Conservation (phyloP, 92 coral and sea anemone genomes). For the Porites cylindrica region DNA sequence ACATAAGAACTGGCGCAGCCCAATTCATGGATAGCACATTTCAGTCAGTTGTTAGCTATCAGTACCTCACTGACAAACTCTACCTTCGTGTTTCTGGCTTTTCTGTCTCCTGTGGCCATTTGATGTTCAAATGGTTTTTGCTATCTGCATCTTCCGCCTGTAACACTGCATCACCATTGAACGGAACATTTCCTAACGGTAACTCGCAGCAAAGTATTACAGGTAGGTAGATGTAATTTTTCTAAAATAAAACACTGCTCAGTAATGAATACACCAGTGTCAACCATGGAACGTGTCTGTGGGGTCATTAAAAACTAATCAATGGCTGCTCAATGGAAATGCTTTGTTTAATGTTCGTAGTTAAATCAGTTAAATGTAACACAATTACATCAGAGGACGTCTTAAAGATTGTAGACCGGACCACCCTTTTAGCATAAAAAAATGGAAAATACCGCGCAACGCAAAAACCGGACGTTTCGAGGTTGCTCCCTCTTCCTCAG, state of each 20-base stretch:
- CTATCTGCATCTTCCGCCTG: conserved; percentile 62
- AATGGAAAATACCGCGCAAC: too few relatives aligned
- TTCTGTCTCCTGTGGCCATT: conserved; percentile 78
- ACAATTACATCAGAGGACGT: too few relatives aligned
- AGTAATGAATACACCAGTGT: neutral
- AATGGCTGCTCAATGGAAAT: too few relatives aligned
- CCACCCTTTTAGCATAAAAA: too few relatives aligned
- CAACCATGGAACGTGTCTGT: too few relatives aligned
- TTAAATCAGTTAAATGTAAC: too few relatives aligned
- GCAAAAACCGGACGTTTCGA: too few relatives aligned
- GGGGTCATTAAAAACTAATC: too few relatives aligned
- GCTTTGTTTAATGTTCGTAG: too few relatives aligned
- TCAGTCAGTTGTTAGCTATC: conserved; percentile 61
- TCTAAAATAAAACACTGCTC: neutral
- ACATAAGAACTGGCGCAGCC: conserved; percentile 71
- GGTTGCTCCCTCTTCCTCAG: neutral
- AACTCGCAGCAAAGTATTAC: conserved; percentile 65
- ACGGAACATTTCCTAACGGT: conserved; percentile 59
- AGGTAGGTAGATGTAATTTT: conserved; percentile 8
- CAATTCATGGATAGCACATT: conserved; percentile 66
- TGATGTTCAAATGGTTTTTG: conserved; percentile 80
- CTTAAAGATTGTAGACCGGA: too few relatives aligned
- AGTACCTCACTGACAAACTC: conserved; percentile 72
- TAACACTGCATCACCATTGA: conserved; percentile 34
- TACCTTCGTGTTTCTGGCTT: conserved; percentile 77